Percentiles rank a stretch among this genome's conserved stretches.
These are phyloP conservation scores for Tautogolabrus adspersus DNA, from an alignment of 2,113 vertebrate species.

Conservation along the genomic window DNA sequence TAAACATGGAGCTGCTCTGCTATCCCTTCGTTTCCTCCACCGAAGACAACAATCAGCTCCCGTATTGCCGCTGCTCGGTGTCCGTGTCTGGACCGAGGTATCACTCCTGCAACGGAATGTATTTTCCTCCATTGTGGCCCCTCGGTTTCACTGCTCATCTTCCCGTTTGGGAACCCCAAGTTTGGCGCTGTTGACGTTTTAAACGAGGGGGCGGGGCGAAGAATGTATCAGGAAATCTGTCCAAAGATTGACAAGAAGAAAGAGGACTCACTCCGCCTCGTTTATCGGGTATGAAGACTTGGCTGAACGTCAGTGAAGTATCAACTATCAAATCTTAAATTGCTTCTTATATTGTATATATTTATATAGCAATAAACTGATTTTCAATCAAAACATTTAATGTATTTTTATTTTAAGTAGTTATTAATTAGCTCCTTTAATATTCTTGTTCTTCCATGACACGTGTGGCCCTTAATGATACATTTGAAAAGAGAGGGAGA, in stretches of 20 bases:
- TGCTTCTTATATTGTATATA: too few relatives aligned
- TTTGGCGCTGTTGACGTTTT: slow-evolving; percentile 77
- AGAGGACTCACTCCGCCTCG: slow-evolving; percentile 37
- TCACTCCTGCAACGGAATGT: slow-evolving; percentile 89
- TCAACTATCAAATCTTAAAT: too few relatives aligned
- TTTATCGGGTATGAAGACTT: background rate
- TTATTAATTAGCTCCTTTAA: too few relatives aligned
- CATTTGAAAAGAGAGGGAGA: too few relatives aligned
- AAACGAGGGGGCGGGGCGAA: slow-evolving; percentile 53
- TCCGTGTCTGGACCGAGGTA: slow-evolving; percentile 93
- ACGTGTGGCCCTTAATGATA: too few relatives aligned
- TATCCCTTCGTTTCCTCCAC: slow-evolving; percentile 96
- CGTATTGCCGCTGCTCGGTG: slow-evolving; percentile 93
- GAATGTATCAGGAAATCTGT: background rate
- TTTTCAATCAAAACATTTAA: too few relatives aligned
- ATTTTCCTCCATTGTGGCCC: slow-evolving; percentile 90
- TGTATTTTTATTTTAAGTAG: too few relatives aligned
- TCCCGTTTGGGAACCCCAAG: slow-evolving; percentile 18
- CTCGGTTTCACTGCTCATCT: slow-evolving; percentile 78
- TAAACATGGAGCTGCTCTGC: slow-evolving; percentile 95
- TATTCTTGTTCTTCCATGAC: too few relatives aligned
- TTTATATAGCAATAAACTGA: too few relatives aligned
- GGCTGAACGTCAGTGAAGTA: background rate
- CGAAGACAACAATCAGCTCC: slow-evolving; percentile 93
- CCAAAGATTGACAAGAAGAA: background rate